Evolutionary conservation across 2,113 vertebrate genomes (phyloP).

Genomic region (pig (Sus scrofa)): T2T-Sscrofa CM000818.6:76557001-76557500

Average conservation of each 20-base stretch:
- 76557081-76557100: neutral
- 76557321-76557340: constrained; percentile 48
- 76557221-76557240: constrained; percentile 48
- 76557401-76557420: neutral
- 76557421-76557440: neutral
- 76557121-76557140: neutral
- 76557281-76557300: constrained; percentile 55
- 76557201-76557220: constrained; percentile 60
- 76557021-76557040: neutral
- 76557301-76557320: constrained; percentile 59
- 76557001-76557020: neutral
- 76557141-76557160: neutral
- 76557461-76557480: neutral
- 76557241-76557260: constrained; percentile 61
- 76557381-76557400: neutral
- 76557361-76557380: constrained; percentile 7
- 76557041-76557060: neutral
- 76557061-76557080: neutral
- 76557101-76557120: neutral
- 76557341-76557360: neutral
- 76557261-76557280: constrained; percentile 65
- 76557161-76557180: constrained; percentile 48
- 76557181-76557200: neutral
- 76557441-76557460: neutral
- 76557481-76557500: neutral